Base-by-base conservation (phyloP, 1,140 invertebrate species). In the Apocrypta bakeri region DNA sequence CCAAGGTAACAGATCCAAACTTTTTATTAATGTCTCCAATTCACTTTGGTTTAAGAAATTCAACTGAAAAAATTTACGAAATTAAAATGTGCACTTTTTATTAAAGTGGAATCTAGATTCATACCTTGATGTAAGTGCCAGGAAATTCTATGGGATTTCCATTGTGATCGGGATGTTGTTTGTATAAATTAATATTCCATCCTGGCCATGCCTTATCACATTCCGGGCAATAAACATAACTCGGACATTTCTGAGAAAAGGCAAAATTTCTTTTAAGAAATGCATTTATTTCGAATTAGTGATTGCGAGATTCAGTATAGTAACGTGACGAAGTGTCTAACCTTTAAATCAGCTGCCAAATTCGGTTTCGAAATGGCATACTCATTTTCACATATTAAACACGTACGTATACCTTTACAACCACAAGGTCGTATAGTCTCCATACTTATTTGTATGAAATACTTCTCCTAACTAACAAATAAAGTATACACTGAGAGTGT, bases 391-490 rank as follows among this genome's bases (percentile, higher is more conserved):
- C 98, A 99, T 83, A 96, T 89, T 40, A 98, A 92, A 92, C 98
- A 98, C 14, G 96, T 96, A 84, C 97, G 93, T 84, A 97, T 96
- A 14, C 97, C 97, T 94, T 98, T 99, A 89, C 98, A 99, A 27
- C 97, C 97, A 92, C 98, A 99, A 0, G 95, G 93, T 74, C 96
- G 91, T 56, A 94, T 93, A 17, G 94, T 95, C 87, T 95, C 95
- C 95, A 96, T 96, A 82, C 83, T 84, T 77, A n/a, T 61, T 61
- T 40, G 31, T 25, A 24, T 24, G n/a, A 11, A 66, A 66, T 37
- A 4, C 2, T 37, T 37, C 2, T 37, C 3, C 17, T 66, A 27
- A 25, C 6, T 7, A 66, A 29, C 24, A 25, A 29, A 63, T 63
- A 24, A 24, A n/a, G n/a, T n/a, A n/a, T n/a, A n/a, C n/a, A n/a